phyloP scores from a whole-genome alignment of 1,140 invertebrate genomes.

The Brachionus calyciflorus region DNA sequence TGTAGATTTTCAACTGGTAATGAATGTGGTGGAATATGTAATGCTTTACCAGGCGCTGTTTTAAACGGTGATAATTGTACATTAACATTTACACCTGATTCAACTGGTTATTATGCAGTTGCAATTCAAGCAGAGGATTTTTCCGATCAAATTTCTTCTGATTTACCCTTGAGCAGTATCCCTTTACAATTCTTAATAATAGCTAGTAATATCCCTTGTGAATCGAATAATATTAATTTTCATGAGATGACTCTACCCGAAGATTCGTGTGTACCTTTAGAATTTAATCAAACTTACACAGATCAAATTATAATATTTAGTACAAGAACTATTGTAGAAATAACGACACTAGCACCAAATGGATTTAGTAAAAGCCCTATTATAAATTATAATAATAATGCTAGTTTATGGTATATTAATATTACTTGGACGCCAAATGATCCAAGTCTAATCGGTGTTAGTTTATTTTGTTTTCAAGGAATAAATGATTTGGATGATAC shows the following conservation, averaged over 20 bases:
- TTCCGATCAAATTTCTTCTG: background rate
- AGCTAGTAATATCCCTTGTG: background rate
- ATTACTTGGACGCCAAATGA: background rate
- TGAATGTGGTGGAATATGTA: constrained; percentile 6
- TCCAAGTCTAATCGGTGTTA: background rate
- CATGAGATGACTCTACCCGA: background rate
- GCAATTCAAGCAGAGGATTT: constrained; percentile 7
- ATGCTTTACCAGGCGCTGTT: background rate
- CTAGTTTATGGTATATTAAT: background rate
- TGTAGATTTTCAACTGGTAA: background rate
- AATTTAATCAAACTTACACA: background rate
- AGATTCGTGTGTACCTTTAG: background rate
- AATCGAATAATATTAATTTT: background rate
- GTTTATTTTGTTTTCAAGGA: constrained; percentile 20
- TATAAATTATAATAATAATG: background rate
- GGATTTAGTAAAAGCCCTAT: background rate
- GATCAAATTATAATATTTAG: background rate
- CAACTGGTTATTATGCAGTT: background rate
- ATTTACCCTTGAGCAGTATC: background rate
- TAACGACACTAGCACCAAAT: background rate
- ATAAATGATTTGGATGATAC: background rate
- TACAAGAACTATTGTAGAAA: background rate
- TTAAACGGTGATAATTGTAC: background rate
- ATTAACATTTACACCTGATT: background rate
- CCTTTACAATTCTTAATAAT: constrained; percentile 2